phyloP scores from a whole-genome alignment of 2,888 invertebrate genomes.

The Drosophila engyochracea region DNA sequence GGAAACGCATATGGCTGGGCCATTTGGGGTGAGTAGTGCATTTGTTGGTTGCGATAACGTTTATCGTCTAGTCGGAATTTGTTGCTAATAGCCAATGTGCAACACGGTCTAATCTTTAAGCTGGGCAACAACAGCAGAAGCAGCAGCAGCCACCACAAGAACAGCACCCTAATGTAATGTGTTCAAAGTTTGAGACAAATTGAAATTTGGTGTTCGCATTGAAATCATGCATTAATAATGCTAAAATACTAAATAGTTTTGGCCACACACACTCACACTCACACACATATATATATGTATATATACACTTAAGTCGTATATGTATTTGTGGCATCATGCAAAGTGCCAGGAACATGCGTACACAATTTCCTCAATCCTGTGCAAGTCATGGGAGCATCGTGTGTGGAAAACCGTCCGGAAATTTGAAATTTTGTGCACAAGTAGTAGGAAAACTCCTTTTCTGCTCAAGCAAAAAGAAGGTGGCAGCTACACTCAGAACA shows the following conservation, averaged over 20 bases:
- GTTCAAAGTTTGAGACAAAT: conserved; percentile 54
- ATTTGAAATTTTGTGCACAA: conserved; percentile 74
- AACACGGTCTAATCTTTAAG: conserved; percentile 51
- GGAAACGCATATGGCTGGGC: conserved; percentile 56
- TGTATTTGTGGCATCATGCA: conserved; percentile 30
- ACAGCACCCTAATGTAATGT: conserved; percentile 1
- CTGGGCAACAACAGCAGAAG: not conserved
- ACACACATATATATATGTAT: conserved; percentile 8
- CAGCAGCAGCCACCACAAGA: not conserved
- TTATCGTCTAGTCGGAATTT: conserved; percentile 50
- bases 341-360: conserved; percentile 77
- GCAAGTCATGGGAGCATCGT: conserved; percentile 34
- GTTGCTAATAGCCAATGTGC: conserved; percentile 58
- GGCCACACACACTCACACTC: conserved; percentile 30
- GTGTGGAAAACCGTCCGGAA: conserved; percentile 58
- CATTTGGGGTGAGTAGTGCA: conserved; percentile 22
- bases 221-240: conserved; percentile 77
- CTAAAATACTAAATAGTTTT: conserved; percentile 69
- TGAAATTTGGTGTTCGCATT: conserved; percentile 72
- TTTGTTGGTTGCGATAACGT: conserved; percentile 53
- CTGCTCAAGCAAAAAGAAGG: conserved; percentile 17
- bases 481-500: conserved; percentile 2
- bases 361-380: conserved; percentile 69
- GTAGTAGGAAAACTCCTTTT: conserved; percentile 40
- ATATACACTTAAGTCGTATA: not conserved